Evolutionary conservation across 2,113 vertebrate genomes (phyloP).

Genomic region (Vidua chalybeata): DNA sequence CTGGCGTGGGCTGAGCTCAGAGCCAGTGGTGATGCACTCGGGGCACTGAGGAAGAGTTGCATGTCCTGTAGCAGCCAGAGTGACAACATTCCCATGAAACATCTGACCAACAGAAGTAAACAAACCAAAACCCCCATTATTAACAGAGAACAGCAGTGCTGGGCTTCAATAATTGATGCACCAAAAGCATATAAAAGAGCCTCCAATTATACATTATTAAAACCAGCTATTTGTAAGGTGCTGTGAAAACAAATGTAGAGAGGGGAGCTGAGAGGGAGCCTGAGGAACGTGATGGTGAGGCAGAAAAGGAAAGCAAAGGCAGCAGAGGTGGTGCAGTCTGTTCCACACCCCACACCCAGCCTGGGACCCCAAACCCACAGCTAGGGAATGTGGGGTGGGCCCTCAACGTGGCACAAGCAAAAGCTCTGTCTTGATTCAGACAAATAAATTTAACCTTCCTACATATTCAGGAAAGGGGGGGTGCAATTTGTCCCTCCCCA

Average conservation of each 20-base stretch:
- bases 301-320: neutral
- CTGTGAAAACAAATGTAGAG: conserved; percentile 44
- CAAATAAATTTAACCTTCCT: neutral
- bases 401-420: neutral
- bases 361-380: neutral
- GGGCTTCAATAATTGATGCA: conserved; percentile 63
- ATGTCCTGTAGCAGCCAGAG: neutral
- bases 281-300: neutral
- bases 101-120: neutral
- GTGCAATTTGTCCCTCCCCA: neutral
- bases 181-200: conserved; percentile 16
- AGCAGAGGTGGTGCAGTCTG: neutral
- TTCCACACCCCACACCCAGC: neutral
- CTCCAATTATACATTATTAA: conserved; percentile 61
- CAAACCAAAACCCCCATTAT: conserved; percentile 5
- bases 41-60: neutral
- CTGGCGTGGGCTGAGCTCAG: neutral
- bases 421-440: neutral
- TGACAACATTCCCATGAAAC: neutral
- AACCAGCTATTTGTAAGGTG: conserved; percentile 50
- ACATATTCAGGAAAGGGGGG: fast-evolving
- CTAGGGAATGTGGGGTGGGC: too few relatives aligned
- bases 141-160: neutral
- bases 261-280: neutral
- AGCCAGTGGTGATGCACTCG: neutral